Evolutionary conservation across 2,888 invertebrate species (phyloP).

Genomic region (Rhagium mordax): DNA sequence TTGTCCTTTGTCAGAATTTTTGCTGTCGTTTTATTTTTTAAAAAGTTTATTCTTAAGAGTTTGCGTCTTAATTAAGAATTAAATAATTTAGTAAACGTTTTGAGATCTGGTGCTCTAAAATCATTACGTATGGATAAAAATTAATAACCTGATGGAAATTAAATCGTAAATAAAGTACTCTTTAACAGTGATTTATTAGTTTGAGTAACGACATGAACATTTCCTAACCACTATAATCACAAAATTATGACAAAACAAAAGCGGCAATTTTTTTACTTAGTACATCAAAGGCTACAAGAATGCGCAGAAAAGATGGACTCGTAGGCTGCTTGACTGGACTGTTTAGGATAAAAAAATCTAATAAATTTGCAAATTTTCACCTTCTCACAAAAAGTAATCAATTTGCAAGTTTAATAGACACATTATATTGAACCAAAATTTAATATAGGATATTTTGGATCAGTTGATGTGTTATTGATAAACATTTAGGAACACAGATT

Average conservation of each 20-base stretch:
- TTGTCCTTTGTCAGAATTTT: too few relatives aligned
- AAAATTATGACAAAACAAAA: not conserved
- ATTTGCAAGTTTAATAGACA: constrained; percentile 36
- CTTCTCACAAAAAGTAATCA: not conserved
- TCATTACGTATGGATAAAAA: too few relatives aligned
- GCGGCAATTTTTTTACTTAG: not conserved
- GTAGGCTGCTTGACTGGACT: constrained; percentile 36
- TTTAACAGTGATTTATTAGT: too few relatives aligned
- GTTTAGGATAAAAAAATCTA: constrained; percentile 28
- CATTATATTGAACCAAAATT: constrained; percentile 38
- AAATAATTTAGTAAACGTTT: too few relatives aligned
- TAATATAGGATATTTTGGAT: constrained; percentile 54
- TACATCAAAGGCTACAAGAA: constrained; percentile 23
- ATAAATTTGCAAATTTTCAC: constrained; percentile 31
- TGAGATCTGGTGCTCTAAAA: too few relatives aligned
- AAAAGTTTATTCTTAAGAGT: too few relatives aligned
- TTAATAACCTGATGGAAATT: too few relatives aligned
- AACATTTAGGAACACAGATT: constrained; percentile 42
- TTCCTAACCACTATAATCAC: too few relatives aligned
- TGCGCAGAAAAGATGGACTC: constrained; percentile 18
- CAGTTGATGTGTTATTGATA: constrained; percentile 66
- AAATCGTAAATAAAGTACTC: too few relatives aligned
- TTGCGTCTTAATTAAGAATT: too few relatives aligned
- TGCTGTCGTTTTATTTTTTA: too few relatives aligned
- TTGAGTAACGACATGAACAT: too few relatives aligned